These are phyloP conservation scores for Denticeps clupeoides DNA, from an alignment of 2,797 vertebrate species.

Conservation along the genomic window DNA sequence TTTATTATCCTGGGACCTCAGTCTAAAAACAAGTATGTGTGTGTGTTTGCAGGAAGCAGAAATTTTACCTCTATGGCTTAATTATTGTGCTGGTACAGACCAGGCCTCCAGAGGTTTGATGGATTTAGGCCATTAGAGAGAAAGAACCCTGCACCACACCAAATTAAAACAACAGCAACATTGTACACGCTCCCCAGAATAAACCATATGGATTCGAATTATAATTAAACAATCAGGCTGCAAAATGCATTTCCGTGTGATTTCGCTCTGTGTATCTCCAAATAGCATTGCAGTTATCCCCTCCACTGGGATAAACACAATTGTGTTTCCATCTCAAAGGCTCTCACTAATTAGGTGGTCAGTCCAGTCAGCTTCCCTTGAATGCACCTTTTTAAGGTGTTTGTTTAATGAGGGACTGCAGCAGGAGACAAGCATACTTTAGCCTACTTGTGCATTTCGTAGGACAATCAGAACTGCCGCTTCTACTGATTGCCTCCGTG, in stretches of 20 bases:
- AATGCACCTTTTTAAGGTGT: too few species aligned
- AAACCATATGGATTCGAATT: conserved; percentile 9
- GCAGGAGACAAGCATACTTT: too few species aligned
- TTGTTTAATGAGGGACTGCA: too few species aligned
- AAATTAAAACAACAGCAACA: conserved; percentile 7
- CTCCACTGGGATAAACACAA: background rate
- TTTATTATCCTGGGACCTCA: too few species aligned
- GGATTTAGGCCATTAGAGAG: conserved; percentile 3
- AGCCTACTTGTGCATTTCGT: too few species aligned
- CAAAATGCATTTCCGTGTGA: conserved; percentile 12
- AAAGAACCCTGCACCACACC: background rate
- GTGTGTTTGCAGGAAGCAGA: background rate
- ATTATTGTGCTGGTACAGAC: conserved; percentile 1
- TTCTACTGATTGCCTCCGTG: too few species aligned
- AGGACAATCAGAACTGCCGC: too few species aligned
- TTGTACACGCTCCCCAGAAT: background rate
- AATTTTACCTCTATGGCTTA: conserved; percentile 1
- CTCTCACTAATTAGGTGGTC: too few species aligned
- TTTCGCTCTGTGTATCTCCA: conserved; percentile 8
- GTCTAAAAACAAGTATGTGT: too few species aligned
- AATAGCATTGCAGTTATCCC: too few species aligned
- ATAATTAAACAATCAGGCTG: conserved; percentile 19
- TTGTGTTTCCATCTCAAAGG: too few species aligned
- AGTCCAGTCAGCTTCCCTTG: too few species aligned
- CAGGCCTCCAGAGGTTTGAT: background rate